Base-by-base conservation (phyloP, 2,113 vertebrate genomes). In the Gallinago media region DNA sequence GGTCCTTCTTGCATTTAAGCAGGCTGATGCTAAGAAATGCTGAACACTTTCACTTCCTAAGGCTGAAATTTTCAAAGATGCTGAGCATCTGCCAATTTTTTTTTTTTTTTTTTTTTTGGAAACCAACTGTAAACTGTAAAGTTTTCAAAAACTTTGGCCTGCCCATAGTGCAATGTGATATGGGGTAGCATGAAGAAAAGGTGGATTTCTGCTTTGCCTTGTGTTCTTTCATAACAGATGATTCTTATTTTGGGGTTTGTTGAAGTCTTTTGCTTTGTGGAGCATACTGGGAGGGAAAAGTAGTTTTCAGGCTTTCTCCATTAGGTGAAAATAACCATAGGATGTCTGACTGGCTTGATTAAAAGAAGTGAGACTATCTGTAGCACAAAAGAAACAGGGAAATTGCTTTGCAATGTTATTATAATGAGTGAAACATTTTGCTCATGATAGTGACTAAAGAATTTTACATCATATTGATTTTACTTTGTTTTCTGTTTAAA, bases 121-220 rank as follows among this genome's bases (percentile, higher is more conserved):
- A 80, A 36, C 15, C 40, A 55, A 25, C 12, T 1, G 1, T 40
- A n/a, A 88, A 68, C 26, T 50, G 63, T 0, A 0, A 20, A 27
- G 26, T 54, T 63, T 73, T 68, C 52, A 52, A 67, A 82, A 47
- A 14, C 6, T 73, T 67, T 50, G 52, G 13, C 17, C 8, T 62
- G 52, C 23, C 9, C 12, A 4, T 34, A 27, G 34, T 1, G 36
- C 11, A 49, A 16, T 85, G 50, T 89, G 70, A 62, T 96, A 36
- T 3, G 10, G 56, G 44, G 76, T 75, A 71, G 83, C 62, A 54
- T 61, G 87, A 94, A 94, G 82, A 44, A 96, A 71, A 97, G 54
- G 77, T 93, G 67, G 27, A 85, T 91, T 96, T 97, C 67, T 93
- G 63, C 66, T 65, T 76, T 82, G 67, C 70, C 91, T 95, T 56